Percentiles rank a stretch among this genome's conserved stretches.
Evolutionary conservation across 2,797 vertebrate genomes (phyloP).

Genomic region (Hydrophis major): DNA sequence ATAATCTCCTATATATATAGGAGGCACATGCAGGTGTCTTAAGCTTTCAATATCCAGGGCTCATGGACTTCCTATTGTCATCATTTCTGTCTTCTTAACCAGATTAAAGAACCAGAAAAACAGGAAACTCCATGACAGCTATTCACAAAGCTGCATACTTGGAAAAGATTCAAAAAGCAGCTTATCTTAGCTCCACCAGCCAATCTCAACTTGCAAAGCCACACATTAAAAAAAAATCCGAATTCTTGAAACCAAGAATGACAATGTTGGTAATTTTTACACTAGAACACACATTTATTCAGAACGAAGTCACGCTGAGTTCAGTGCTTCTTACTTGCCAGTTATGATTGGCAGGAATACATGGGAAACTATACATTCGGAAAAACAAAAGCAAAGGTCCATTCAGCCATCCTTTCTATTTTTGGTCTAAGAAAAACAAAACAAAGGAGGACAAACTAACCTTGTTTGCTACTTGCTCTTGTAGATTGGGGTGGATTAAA

Average conservation of each 20-base stretch:
- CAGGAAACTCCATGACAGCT: slow-evolving; percentile 3
- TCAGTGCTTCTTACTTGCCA: neutral
- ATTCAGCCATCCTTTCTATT: neutral
- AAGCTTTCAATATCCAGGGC: neutral
- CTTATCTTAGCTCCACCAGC: neutral
- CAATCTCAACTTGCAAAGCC: neutral
- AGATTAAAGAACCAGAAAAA: slow-evolving; percentile 25
- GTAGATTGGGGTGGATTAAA: neutral
- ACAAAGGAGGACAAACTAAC: neutral
- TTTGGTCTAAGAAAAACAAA: neutral
- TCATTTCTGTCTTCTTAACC: neutral
- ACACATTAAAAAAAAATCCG: neutral
- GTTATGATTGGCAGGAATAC: neutral
- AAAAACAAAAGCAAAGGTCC: neutral
- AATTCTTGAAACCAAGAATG: slow-evolving; percentile 4
- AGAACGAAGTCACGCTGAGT: neutral
- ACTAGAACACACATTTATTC: neutral
- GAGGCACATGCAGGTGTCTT: slow-evolving; percentile 11
- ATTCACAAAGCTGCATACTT: slow-evolving; percentile 1
- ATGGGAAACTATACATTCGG: neutral
- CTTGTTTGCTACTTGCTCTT: neutral
- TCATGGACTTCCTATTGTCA: neutral
- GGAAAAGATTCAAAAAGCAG: neutral
- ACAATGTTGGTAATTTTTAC: neutral
- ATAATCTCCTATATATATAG: no score